phyloP scores from a whole-genome alignment of 2,113 vertebrate species.

The Arvicanthis niloticus region DNA sequence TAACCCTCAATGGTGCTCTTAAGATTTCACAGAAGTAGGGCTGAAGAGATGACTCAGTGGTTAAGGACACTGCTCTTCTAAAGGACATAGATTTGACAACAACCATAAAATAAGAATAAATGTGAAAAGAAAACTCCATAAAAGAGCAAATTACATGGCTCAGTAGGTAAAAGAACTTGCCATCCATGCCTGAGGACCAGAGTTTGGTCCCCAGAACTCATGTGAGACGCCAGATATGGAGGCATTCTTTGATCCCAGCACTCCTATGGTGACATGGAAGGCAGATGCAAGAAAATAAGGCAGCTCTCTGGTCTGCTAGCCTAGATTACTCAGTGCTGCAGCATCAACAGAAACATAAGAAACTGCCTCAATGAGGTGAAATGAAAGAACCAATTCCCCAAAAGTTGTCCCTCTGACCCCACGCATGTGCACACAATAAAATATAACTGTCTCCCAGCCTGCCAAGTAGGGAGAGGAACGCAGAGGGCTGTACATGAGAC shows the following conservation, averaged over 20 bases:
- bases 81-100: background rate
- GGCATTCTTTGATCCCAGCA: background rate
- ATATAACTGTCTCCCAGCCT: background rate
- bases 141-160: background rate
- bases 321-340: background rate
- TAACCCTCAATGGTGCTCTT: conserved; percentile 27
- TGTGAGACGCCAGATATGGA: background rate
- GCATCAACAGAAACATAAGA: background rate
- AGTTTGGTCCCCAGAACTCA: background rate
- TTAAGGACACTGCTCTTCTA: background rate
- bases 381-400: background rate
- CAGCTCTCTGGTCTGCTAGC: background rate
- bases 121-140: background rate
- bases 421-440: background rate
- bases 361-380: background rate
- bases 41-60: background rate
- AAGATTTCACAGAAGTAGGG: background rate
- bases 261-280: background rate
- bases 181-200: background rate
- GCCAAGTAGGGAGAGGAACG: background rate
- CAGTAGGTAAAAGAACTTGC: background rate
- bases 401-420: background rate
- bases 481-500: background rate
- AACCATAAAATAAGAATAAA: background rate
- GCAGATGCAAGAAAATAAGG: no score